These are phyloP conservation scores for Drosophila trapezifrons DNA, from an alignment of 1,140 invertebrate genomes.

Conservation along the genomic window DNA sequence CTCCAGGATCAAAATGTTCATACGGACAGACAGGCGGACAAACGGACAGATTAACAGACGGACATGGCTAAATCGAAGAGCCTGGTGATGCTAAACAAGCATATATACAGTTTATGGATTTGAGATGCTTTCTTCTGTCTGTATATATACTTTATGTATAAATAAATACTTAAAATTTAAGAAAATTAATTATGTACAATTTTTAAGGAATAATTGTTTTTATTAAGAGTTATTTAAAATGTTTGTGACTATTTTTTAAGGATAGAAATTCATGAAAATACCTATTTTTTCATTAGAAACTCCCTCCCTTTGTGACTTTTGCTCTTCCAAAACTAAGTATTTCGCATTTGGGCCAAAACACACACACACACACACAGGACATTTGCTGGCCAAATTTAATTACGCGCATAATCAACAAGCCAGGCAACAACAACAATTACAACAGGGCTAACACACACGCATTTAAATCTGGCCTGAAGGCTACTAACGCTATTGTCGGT, in stretches of 20 bases:
- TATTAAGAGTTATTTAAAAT: no score
- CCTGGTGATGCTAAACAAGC: no score
- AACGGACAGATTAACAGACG: not conserved
- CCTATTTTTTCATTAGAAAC: not conserved
- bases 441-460: constrained; percentile 9
- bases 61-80: not conserved
- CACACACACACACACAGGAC: constrained; percentile 31
- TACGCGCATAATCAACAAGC: constrained; percentile 63
- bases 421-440: constrained; percentile 40
- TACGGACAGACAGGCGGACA: not conserved
- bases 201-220: no score
- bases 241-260: no score
- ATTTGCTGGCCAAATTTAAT: constrained; percentile 70
- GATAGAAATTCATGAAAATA: no score
- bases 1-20: not conserved
- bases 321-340: constrained; percentile 1
- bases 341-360: constrained; percentile 46
- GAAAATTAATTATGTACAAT: no score
- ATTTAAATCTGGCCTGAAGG: constrained; percentile 38
- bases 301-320: not conserved
- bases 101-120: no score
- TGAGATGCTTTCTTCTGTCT: no score
- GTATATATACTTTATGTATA: no score
- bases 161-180: no score
- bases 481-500: constrained; percentile 24